Conservation (phyloP, 30 jellyfish, hydroid and myxozoan species). For the Nemopilema nomurai region DNA sequence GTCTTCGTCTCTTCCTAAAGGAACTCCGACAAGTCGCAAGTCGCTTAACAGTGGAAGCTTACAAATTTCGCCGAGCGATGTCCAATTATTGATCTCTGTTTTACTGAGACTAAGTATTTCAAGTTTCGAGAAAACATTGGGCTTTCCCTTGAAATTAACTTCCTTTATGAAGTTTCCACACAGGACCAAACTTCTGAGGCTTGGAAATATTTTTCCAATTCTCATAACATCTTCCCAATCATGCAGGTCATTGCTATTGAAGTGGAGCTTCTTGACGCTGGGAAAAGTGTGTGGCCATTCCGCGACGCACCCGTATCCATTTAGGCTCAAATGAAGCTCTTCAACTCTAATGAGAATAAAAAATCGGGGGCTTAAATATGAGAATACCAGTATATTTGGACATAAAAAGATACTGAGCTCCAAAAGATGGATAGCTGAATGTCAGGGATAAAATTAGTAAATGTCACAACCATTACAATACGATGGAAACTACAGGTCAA, state of each 20-base stretch:
- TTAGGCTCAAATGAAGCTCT: constrained; percentile 91
- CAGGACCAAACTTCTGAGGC: constrained; percentile 46
- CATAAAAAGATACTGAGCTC: background rate
- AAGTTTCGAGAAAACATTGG: constrained; percentile 34
- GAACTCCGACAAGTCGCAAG: constrained; percentile 74
- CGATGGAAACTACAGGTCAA: no score
- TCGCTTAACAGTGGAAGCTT: constrained; percentile 72
- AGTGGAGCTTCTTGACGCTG: constrained; percentile 61
- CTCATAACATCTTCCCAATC: constrained; percentile 66
- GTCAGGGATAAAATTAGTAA: no score
- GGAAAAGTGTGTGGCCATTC: constrained; percentile 47
- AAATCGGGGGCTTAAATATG: background rate
- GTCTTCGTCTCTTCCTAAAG: constrained; percentile 63
- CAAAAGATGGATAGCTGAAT: background rate
- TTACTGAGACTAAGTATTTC: constrained; percentile 71
- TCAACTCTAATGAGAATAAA: constrained; percentile 55
- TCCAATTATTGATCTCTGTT: constrained; percentile 76
- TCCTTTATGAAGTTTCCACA: constrained; percentile 67
- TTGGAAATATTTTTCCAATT: constrained; percentile 72
- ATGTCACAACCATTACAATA: no score
- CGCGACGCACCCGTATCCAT: constrained; percentile 60
- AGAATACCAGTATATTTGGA: background rate
- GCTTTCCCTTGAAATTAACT: constrained; percentile 21
- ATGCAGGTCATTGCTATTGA: constrained; percentile 57
- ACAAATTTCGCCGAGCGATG: constrained; percentile 65